These are phyloP conservation scores for Alouatta caraya DNA, from an alignment of 2,797 vertebrate genomes.

Conservation along the genomic window DNA sequence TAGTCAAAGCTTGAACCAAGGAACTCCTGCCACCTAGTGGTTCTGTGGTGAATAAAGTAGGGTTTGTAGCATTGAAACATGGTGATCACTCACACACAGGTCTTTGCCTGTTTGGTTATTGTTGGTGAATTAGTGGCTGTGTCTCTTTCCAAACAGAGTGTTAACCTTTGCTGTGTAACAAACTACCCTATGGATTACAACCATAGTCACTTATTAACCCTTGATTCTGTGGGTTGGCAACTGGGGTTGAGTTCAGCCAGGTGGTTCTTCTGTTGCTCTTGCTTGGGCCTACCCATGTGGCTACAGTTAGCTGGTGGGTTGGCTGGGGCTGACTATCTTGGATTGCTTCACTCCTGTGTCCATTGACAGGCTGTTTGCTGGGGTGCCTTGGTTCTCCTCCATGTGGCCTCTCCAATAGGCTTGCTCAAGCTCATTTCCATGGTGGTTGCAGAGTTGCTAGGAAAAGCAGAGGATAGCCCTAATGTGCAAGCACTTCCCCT, in stretches of 20 bases:
- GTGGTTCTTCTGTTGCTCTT: background rate
- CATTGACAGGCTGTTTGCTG: background rate
- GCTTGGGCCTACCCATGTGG: background rate
- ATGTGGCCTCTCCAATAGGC: background rate
- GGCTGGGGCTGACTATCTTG: background rate
- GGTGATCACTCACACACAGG: background rate
- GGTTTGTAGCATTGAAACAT: background rate
- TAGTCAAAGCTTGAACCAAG: background rate
- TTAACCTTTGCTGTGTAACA: background rate
- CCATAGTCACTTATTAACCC: background rate
- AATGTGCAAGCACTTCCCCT: background rate
- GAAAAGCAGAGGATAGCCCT: background rate
- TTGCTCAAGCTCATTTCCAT: background rate
- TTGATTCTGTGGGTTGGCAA: background rate
- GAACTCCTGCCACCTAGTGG: constrained; percentile 10
- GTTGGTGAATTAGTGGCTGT: background rate
- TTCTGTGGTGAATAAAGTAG: background rate
- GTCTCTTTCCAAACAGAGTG: background rate
- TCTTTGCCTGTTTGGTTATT: background rate
- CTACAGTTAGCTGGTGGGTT: background rate
- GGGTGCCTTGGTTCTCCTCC: background rate
- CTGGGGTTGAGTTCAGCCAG: background rate
- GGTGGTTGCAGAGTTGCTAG: background rate
- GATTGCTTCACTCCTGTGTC: background rate
- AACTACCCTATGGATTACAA: background rate